Evolutionary conservation across 2,888 invertebrate species (phyloP).

Genomic region (Ectemnius lituratus): DNA sequence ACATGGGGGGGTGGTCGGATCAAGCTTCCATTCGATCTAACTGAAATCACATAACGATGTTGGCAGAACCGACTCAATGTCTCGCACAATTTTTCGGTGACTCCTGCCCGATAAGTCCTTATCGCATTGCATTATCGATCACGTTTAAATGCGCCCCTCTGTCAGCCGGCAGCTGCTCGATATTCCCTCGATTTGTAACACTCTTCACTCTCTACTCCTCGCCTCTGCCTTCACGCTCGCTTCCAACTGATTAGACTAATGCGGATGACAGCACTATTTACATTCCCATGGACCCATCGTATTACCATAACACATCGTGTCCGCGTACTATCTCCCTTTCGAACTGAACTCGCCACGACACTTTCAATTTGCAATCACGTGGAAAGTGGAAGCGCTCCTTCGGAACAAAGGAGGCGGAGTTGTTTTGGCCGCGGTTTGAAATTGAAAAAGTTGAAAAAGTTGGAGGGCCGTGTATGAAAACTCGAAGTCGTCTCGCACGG

Average conservation of each 20-base stretch:
- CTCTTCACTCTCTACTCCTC: no score
- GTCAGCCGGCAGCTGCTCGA: constrained; percentile 3
- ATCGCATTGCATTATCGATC: constrained; percentile 33
- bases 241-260: constrained; percentile 4
- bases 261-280: background rate
- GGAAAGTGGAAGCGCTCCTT: constrained; percentile 7
- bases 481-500: constrained; percentile 12
- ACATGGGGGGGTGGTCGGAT: background rate
- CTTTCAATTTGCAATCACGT: constrained; percentile 14
- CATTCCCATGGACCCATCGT: background rate
- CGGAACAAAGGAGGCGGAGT: background rate
- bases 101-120: constrained; percentile 18
- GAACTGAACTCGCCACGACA: background rate
- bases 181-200: background rate
- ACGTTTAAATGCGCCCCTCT: constrained; percentile 1
- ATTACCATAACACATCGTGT: constrained; percentile 1
- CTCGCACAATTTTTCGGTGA: constrained; percentile 13
- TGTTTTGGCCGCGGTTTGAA: background rate
- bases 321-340: no score
- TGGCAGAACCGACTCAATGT: background rate
- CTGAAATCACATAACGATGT: no score
- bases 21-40: no score
- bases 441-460: constrained; percentile 47
- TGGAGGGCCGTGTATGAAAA: background rate
- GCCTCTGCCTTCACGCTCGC: background rate